Evolutionary conservation across 2,113 vertebrate genomes (phyloP).

Genomic region (Muntiacus muntjak): DNA sequence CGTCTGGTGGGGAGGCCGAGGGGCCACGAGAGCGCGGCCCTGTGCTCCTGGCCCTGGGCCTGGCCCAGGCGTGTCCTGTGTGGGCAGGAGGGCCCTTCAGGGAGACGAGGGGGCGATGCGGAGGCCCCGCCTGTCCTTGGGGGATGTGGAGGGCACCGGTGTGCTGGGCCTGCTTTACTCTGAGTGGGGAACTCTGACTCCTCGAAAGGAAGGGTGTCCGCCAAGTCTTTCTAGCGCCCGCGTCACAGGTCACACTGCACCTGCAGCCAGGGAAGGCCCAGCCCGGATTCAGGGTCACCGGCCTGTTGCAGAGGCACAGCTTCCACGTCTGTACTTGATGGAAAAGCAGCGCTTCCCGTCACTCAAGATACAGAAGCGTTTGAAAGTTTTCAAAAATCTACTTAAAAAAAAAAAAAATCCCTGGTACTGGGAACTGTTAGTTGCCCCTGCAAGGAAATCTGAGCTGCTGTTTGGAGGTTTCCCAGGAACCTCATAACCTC

Average conservation of each 20-base stretch:
- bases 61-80: neutral
- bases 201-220: neutral
- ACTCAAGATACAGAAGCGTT: neutral
- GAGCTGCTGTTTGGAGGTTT: neutral
- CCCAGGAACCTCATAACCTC: neutral
- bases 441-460: neutral
- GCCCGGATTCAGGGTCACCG: neutral
- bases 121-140: neutral
- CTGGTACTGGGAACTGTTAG: neutral
- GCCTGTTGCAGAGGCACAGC: too few species aligned
- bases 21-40: neutral
- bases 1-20: neutral
- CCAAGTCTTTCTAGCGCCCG: accelerated
- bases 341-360: neutral
- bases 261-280: neutral
- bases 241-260: accelerated
- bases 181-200: neutral
- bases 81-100: neutral
- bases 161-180: neutral
- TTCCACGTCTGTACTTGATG: too few species aligned
- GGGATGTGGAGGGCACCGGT: neutral
- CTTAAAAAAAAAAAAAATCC: neutral
- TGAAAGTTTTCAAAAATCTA: neutral
- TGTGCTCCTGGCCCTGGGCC: too few species aligned
- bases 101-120: accelerated